These are phyloP conservation scores for Macropis europaea DNA, from an alignment of 2,888 invertebrate genomes.

Conservation along the genomic window DNA sequence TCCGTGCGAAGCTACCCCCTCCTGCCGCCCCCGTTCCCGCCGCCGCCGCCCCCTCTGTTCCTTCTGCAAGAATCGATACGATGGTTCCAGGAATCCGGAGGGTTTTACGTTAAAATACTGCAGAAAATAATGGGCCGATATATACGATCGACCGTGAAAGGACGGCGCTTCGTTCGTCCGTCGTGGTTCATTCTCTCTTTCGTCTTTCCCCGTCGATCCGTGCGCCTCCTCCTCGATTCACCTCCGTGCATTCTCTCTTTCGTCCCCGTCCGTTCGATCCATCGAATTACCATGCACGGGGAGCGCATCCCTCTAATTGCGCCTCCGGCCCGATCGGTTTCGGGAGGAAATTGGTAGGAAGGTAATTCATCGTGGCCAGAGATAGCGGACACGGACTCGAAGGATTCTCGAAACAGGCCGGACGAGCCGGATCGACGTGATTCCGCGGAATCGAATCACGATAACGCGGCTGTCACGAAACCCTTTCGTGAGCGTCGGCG, in stretches of 20 bases:
- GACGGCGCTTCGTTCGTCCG: slow-evolving; percentile 44
- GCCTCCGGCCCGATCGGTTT: slow-evolving; percentile 54
- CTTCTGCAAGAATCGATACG: slow-evolving; percentile 72
- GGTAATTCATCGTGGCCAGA: slow-evolving; percentile 54
- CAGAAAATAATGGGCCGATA: slow-evolving; percentile 71
- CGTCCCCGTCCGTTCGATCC: slow-evolving; percentile 28
- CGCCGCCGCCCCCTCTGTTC: slow-evolving; percentile 52
- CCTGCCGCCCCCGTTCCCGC: slow-evolving; percentile 56
- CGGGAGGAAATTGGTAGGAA: slow-evolving; percentile 58
- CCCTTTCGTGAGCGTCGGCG: slow-evolving; percentile 52
- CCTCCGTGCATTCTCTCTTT: background rate
- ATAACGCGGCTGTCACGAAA: slow-evolving; percentile 41
- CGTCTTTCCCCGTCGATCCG: slow-evolving; percentile 11
- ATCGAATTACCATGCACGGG: slow-evolving; percentile 65
- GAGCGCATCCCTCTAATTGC: slow-evolving; percentile 71
- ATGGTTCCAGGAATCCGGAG: slow-evolving; percentile 73
- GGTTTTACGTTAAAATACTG: slow-evolving; percentile 74
- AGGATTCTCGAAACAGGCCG: slow-evolving; percentile 50
- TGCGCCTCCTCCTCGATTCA: background rate
- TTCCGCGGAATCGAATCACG: slow-evolving; percentile 49
- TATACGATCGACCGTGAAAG: slow-evolving; percentile 52
- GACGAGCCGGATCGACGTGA: slow-evolving; percentile 8
- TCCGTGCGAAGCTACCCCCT: slow-evolving; percentile 66
- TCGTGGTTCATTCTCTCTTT: slow-evolving; percentile 18
- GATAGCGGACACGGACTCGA: slow-evolving; percentile 43